Base-by-base conservation (phyloP, 2,797 vertebrate genomes). In the Eulemur rubriventer region DNA sequence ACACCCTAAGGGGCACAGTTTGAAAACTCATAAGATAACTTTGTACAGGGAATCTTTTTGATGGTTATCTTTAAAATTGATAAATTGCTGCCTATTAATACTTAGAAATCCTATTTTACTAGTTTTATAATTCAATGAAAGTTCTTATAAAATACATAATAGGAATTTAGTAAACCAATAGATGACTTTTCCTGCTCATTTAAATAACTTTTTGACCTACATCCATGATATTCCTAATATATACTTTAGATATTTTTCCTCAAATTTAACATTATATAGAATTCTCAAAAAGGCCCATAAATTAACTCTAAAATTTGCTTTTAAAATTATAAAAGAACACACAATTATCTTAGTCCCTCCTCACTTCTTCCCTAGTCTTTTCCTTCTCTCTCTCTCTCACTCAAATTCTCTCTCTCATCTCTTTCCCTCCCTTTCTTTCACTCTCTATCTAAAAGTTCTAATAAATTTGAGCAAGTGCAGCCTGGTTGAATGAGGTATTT, bases 221-320 rank as follows among this genome's bases (percentile, higher is more conserved):
- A 86, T 84, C 5, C 38, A 61, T 26, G 14, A 85, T 22, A 88
- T 35, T 78, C 61, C 55, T 72, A 67, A 59, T 50, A n/a, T 78
- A 28, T 33, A 84, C 3, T 69, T 79, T 72, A 89, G 18, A 61
- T 50, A 81, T 4, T 43, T 33, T 72, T 70, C 76, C n/a, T 96
- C 33, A 76, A 50, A 73, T 70, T 89, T 70, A 79, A 50, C 28
- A 14, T 79, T 59, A 41, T 70, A 38, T 80, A 38, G 8, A 59
- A 80, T 80, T 30, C 78, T 73, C 76, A 59, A 86, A 30, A 69
- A 1, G 70, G n/a, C 52, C 75, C 18, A 70, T 8, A 55, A 55
- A 72, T 81, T 85, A 35, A 75, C 76, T 95, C 72, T 96, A 80
- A 76, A 92, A 52, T 46, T 83, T 95, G 18, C 30, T 91, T 80